A percentile compares a stretch with the other conserved stretches of the same genome.
Conservation (phyloP, 2,888 invertebrate species). For the Melieria picta region DNA sequence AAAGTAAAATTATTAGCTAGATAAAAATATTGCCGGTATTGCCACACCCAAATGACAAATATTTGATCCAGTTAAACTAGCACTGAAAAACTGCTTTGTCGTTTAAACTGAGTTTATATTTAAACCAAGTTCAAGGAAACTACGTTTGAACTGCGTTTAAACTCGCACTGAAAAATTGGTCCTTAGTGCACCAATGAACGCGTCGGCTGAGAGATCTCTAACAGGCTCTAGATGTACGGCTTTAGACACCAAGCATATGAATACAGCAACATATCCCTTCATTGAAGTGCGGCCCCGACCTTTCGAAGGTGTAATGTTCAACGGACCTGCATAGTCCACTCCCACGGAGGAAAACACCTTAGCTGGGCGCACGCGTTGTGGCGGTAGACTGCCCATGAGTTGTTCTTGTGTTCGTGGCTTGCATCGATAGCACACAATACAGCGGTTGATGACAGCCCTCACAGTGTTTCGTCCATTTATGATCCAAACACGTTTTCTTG, state of each 20-base stretch:
- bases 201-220: conserved; percentile 38
- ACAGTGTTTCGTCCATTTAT: too few relatives aligned
- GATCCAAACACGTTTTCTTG: too few relatives aligned
- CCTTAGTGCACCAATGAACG: conserved; percentile 51
- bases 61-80: too few relatives aligned
- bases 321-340: conserved; percentile 38
- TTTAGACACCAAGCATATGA: conserved; percentile 1
- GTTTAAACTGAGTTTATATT: too few relatives aligned
- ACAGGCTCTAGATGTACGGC: conserved; percentile 10
- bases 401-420: conserved; percentile 16
- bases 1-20: too few relatives aligned
- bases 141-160: too few relatives aligned
- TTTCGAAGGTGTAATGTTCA: conserved; percentile 34
- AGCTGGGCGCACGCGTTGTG: conserved; percentile 1
- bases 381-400: conserved; percentile 23
- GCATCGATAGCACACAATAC: conserved; percentile 20
- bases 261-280: conserved; percentile 10
- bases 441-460: conserved; percentile 21
- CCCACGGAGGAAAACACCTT: conserved; percentile 30
- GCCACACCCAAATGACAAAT: too few relatives aligned
- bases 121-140: too few relatives aligned
- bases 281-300: conserved; percentile 33
- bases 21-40: too few relatives aligned
- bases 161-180: too few relatives aligned
- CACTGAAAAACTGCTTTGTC: too few relatives aligned